Conservation (phyloP, 2,113 vertebrate species). For the Ptilonorhynchus violaceus region DNA sequence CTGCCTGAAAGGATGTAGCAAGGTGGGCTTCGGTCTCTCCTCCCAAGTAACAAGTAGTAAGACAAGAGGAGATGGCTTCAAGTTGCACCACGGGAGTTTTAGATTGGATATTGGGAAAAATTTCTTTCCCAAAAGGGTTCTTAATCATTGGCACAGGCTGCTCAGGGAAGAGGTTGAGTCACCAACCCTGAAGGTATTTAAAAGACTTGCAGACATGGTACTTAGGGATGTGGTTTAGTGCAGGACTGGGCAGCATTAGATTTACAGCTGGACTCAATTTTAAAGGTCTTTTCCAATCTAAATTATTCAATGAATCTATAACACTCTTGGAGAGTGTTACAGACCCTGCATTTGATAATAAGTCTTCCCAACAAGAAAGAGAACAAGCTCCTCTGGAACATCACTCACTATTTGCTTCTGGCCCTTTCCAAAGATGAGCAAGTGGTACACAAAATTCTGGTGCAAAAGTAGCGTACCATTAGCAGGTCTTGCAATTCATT, state of each 20-base stretch:
- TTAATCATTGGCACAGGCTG: background rate
- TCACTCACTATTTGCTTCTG: background rate
- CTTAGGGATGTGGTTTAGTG: background rate
- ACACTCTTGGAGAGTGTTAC: background rate
- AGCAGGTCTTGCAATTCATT: background rate
- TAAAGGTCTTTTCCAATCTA: background rate
- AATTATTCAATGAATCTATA: background rate
- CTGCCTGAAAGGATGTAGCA: background rate
- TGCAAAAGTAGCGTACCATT: background rate
- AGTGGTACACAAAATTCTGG: background rate
- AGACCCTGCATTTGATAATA: background rate
- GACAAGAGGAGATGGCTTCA: background rate
- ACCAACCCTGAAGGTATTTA: background rate
- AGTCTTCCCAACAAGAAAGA: background rate
- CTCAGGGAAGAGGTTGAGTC: background rate
- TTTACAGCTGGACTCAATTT: background rate
- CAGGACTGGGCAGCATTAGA: background rate
- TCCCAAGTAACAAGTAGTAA: background rate
- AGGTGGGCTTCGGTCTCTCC: background rate
- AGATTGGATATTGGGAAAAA: background rate
- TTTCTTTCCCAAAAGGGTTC: background rate
- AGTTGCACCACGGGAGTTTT: background rate
- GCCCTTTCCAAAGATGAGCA: background rate
- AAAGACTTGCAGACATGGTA: accelerated
- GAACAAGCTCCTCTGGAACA: background rate